phyloP scores from a whole-genome alignment of 64 coral and sea anemone species.

The Stylophora pistillata region DNA sequence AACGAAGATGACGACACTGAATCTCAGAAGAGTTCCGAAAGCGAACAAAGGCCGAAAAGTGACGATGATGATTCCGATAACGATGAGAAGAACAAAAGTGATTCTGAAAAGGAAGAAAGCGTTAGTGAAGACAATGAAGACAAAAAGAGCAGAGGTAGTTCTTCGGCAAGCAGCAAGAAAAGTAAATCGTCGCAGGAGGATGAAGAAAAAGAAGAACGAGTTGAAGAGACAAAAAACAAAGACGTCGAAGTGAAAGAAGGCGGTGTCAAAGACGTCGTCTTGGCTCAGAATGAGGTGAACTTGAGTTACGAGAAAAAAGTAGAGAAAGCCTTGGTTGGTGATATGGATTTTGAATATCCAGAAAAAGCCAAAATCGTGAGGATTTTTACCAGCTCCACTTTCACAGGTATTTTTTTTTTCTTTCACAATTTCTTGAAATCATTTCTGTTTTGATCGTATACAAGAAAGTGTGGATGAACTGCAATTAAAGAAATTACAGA shows the following conservation, averaged over 20 bases:
- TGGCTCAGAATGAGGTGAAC: background rate
- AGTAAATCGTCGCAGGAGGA: background rate
- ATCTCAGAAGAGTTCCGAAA: background rate
- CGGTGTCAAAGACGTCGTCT: background rate
- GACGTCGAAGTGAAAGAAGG: background rate
- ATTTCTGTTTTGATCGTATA: background rate
- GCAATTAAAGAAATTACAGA: too few species aligned
- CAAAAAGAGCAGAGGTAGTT: background rate
- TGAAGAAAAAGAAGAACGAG: background rate
- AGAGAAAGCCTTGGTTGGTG: slow-evolving; percentile 56
- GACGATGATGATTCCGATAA: background rate
- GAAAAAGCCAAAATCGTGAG: slow-evolving; percentile 91
- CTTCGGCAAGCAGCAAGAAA: background rate
- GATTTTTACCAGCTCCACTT: slow-evolving; percentile 98
- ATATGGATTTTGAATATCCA: slow-evolving; percentile 66
- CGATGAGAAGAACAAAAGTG: slow-evolving; percentile 5
- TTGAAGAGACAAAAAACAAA: background rate
- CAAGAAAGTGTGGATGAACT: too few species aligned
- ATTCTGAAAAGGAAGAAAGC: slow-evolving; percentile 42
- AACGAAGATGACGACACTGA: background rate
- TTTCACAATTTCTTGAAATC: background rate
- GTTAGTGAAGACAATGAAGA: background rate
- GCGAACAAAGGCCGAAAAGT: background rate
- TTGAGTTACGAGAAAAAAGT: slow-evolving; percentile 47
- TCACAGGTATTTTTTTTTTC: slow-evolving; percentile 61